phyloP scores from a whole-genome alignment of 37 sponge, comb jelly and placozoan genomes.

The Chondrilla cf. caribensis region DNA sequence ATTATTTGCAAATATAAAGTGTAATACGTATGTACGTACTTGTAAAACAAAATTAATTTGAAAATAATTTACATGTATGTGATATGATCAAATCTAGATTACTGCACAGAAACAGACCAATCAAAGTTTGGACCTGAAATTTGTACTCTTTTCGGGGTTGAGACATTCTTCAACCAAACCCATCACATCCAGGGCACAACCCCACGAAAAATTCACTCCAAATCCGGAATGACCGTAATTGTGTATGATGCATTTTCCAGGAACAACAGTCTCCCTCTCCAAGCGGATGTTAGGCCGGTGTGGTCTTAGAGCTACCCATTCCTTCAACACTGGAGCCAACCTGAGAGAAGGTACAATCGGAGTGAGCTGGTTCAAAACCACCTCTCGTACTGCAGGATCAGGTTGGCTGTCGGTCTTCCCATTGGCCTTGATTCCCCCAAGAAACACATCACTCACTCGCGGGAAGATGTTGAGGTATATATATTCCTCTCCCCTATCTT shows the following conservation, averaged over 20 bases:
- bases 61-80: too few species aligned
- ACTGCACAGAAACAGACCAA: too few species aligned
- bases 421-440: conserved; percentile 22
- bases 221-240: conserved; percentile 37
- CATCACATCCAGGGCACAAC: conserved; percentile 26
- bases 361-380: not conserved
- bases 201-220: conserved; percentile 32
- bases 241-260: conserved; percentile 12
- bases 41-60: too few species aligned
- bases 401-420: not conserved
- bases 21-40: too few species aligned
- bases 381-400: not conserved
- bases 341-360: not conserved
- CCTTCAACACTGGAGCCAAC: not conserved
- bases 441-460: not conserved
- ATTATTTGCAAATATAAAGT: too few species aligned
- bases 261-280: not conserved
- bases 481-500: not conserved
- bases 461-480: conserved; percentile 10
- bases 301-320: conserved; percentile 28
- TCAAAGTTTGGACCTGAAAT: too few species aligned
- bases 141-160: too few species aligned
- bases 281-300: not conserved
- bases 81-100: too few species aligned
- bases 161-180: not conserved